phyloP scores from a whole-genome alignment of 2,113 vertebrate species.

The Eulemur rufifrons region DNA sequence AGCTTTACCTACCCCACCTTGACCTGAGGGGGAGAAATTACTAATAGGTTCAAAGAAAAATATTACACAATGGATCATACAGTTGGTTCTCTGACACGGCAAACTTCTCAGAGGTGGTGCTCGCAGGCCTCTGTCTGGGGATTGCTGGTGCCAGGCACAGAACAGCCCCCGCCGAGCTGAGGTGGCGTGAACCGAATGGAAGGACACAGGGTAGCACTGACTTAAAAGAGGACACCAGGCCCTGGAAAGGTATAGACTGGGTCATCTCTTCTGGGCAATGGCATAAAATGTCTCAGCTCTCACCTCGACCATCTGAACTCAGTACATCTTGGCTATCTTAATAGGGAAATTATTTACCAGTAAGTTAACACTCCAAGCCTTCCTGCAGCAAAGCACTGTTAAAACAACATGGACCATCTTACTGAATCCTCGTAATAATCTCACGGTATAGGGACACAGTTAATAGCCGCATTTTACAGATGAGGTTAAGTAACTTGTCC shows the following conservation, averaged over 20 bases:
- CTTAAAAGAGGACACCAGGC: neutral
- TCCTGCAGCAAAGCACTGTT: neutral
- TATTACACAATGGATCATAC: neutral
- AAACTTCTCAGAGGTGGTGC: neutral
- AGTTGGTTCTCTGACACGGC: neutral
- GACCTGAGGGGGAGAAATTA: neutral
- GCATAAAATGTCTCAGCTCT: neutral
- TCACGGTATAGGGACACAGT: neutral
- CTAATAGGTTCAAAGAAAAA: neutral
- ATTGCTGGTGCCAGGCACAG: neutral
- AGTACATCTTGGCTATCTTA: neutral
- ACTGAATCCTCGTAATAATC: neutral
- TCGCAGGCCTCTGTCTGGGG: accelerated
- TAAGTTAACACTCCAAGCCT: neutral
- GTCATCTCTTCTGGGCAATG: neutral
- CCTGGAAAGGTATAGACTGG: neutral
- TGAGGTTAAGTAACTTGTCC: neutral
- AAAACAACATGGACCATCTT: neutral
- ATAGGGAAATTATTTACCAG: neutral
- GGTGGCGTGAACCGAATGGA: neutral
- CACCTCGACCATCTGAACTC: neutral
- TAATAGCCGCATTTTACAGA: neutral
- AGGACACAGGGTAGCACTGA: neutral
- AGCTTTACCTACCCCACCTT: neutral
- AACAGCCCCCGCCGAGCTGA: accelerated